Evolutionary conservation across 64 coral and sea anemone species (phyloP).

Genomic region (Platygyra sinensis): DNA sequence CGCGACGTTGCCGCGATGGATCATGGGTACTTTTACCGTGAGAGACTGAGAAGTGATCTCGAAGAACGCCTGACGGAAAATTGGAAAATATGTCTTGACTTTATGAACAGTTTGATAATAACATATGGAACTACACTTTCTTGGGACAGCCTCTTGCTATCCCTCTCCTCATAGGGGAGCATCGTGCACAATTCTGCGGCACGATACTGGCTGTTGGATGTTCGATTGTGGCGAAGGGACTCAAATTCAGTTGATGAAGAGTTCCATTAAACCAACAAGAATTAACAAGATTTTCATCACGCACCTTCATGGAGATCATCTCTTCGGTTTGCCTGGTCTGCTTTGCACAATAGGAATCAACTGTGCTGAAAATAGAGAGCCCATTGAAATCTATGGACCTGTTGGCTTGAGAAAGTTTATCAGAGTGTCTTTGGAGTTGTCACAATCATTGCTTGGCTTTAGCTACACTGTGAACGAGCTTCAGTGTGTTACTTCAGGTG

Average conservation of each 20-base stretch:
- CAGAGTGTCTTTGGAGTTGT: conserved; percentile 73
- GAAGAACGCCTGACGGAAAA: conserved; percentile 30
- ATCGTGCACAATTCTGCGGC: conserved; percentile 71
- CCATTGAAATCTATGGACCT: conserved; percentile 89
- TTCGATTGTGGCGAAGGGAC: conserved; percentile 97
- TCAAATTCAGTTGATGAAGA: conserved; percentile 86
- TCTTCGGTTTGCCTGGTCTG: conserved; percentile 92
- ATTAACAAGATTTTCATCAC: conserved; percentile 96
- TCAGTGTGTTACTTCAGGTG: conserved; percentile 8
- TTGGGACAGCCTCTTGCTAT: conserved; percentile 88
- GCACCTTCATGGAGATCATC: conserved; percentile 96
- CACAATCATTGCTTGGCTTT: conserved; percentile 77
- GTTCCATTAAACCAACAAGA: conserved; percentile 82
- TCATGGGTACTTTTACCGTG: not conserved
- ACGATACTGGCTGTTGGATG: conserved; percentile 87
- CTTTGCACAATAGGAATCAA: conserved; percentile 89
- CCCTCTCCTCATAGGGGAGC: conserved; percentile 76
- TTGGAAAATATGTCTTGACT: not conserved
- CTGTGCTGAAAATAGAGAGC: conserved; percentile 40
- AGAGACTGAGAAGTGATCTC: not conserved
- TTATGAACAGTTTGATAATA: not conserved
- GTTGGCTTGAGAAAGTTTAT: conserved; percentile 84
- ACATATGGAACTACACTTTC: conserved; percentile 82
- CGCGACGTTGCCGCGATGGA: not conserved
- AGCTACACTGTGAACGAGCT: conserved; percentile 85